A percentile compares a stretch with the other conserved stretches of the same genome.
Evolutionary conservation across 2,888 invertebrate genomes (phyloP).

Genomic region (Galeruca laticollis): DNA sequence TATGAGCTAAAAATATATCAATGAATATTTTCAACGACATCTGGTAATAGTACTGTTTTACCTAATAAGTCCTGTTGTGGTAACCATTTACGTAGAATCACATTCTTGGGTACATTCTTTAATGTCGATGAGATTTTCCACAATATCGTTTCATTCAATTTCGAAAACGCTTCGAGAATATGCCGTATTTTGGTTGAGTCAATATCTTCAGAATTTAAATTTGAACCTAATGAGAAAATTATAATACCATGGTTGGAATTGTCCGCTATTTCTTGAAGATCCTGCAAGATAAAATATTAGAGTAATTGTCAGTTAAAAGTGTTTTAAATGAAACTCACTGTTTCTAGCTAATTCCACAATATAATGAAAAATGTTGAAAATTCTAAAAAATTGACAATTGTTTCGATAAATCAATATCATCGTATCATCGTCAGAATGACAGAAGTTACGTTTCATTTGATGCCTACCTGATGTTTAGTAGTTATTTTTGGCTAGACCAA

Average conservation of each 20-base stretch:
- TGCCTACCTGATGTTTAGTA: too few relatives aligned
- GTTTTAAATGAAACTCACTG: too few relatives aligned
- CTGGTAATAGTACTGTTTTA: too few relatives aligned
- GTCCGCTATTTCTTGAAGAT: conserved; percentile 58
- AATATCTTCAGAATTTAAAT: conserved; percentile 58
- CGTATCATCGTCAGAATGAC: too few relatives aligned
- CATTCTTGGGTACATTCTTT: conserved; percentile 60
- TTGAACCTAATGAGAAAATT: conserved; percentile 63
- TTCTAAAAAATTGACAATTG: too few relatives aligned
- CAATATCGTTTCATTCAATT: conserved; percentile 61
- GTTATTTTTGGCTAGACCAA: too few relatives aligned
- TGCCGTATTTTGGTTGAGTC: conserved; percentile 50
- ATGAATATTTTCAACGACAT: too few relatives aligned
- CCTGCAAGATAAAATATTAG: conserved; percentile 44
- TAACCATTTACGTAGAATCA: conserved; percentile 62
- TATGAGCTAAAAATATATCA: conserved; percentile 40
- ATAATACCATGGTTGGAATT: conserved; percentile 62
- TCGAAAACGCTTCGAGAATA: conserved; percentile 60
- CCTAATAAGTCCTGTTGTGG: conserved; percentile 65
- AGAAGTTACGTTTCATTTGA: too few relatives aligned
- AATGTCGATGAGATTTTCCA: conserved; percentile 64
- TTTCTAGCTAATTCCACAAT: too few relatives aligned
- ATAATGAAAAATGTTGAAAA: too few relatives aligned
- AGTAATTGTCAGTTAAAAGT: too few relatives aligned
- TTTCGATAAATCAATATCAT: too few relatives aligned